Evolutionary conservation across 2,888 invertebrate species (phyloP), one percentile per base, ranked within the genome.

Genomic region (Balanococcus diminutus): DNA sequence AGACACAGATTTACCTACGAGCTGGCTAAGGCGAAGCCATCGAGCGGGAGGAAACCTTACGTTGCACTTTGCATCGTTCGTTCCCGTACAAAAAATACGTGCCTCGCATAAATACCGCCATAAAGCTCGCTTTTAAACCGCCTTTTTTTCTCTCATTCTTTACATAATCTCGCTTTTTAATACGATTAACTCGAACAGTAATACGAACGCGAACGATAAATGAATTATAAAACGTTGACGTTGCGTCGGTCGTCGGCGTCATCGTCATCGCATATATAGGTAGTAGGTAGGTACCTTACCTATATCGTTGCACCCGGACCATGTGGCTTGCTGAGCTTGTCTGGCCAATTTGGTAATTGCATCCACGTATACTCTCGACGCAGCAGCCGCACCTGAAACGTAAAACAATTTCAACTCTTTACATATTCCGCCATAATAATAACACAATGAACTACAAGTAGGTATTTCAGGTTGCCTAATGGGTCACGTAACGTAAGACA

Each of bases 241-340:
- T 25, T 9, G 19, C 19, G 19, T 2, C 11, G n/a, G n/a, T n/a
- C n/a, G n/a, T n/a, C n/a, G n/a, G n/a, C n/a, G n/a, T n/a, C n/a
- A n/a, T n/a, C n/a, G n/a, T n/a, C n/a, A n/a, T n/a, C n/a, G n/a
- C n/a, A n/a, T n/a, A n/a, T n/a, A n/a, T n/a, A n/a, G n/a, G n/a
- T n/a, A n/a, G n/a, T n/a, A n/a, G n/a, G n/a, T n/a, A n/a, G 28
- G 32, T 79, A 79, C n/a, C 93, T 93, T 92, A 96, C 96, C 96
- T 89, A 96, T 96, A 92, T 96, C 96, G 88, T 95, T 94, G 88
- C 96, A 96, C 90, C 96, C 96, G 88, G 95, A 95, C 94, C 95
- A 95, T 67, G 95, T 95, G 88, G 96, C 96, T 90, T 96, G 96
- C 90, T 96, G 96, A 86, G 96, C 96, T 90, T 96, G 96, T 88